Evolutionary conservation across 2,888 invertebrate genomes (phyloP), one percentile per base, ranked within the genome.

Genomic region (Mesorhabditis belari): DNA sequence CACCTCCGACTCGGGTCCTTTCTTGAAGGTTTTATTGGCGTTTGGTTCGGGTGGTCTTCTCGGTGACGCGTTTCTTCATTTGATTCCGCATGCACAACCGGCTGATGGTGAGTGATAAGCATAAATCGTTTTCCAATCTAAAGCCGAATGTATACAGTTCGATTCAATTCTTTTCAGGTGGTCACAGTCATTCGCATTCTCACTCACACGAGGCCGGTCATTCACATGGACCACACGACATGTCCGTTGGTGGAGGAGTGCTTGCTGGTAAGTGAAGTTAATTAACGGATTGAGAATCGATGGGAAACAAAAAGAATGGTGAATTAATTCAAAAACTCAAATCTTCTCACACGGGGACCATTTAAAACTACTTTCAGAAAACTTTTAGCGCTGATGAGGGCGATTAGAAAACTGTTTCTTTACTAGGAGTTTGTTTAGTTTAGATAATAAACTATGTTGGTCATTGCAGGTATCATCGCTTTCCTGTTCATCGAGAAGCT

Each of bases 21-120:
- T 80, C 25, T 69, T 80, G 35, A 79, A 80, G 61, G 71, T 79
- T 44, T 70, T 94, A 55, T 83, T 94, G 53, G 91, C 92, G 19
- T 94, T 94, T 83, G 94, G 93, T 0, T 92, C 93, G 1, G 94
- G 51, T 92, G 98, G 79, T 53, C 86, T 99, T 17, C 85, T 99
- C 0, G 98, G 98, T 5, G 98, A 99, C 85, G 96, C 98, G 0
- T 99, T 99, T 83, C 86, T 99, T 5, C 98, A 99, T 84, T 85
- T 99, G 67, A 98, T 99, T 80, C 98, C 98, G 1, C 98, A 99
- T 83, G 94, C 98, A 9, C 54, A 88, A 27, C 87, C 55, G n/a
- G 44, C 44, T 35, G 44, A 35, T 17, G 44, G 44, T 35, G n/a
- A 35, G n/a, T 35, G 9, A 50, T 26, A 17, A 12, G 17, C 12